Percentiles rank a stretch among this genome's conserved stretches.
phyloP scores from a whole-genome alignment of 2,113 vertebrate genomes.

The Cavia porcellus region DNA sequence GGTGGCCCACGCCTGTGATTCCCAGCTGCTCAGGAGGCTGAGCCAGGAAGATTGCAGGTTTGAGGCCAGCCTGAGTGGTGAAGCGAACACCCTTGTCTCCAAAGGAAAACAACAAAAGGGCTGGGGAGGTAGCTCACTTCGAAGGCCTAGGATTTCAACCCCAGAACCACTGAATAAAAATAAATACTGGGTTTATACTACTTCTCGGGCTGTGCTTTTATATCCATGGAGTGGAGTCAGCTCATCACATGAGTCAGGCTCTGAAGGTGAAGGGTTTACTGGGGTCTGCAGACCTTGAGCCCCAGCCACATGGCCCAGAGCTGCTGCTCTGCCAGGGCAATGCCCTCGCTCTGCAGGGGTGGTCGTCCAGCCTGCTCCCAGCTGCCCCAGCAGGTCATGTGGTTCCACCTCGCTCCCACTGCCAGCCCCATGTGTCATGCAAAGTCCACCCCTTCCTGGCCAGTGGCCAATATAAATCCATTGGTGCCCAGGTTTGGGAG shows the following conservation, averaged over 20 bases:
- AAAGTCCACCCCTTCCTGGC: background rate
- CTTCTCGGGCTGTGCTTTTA: fast-evolving
- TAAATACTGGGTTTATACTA: background rate
- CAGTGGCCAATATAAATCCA: background rate
- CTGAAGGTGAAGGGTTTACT: background rate
- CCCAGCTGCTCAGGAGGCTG: background rate
- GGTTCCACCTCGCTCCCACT: background rate
- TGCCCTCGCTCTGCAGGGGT: background rate
- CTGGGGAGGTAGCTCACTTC: background rate
- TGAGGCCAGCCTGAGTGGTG: background rate
- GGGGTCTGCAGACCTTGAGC: background rate
- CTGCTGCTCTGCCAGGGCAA: background rate
- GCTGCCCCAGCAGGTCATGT: fast-evolving
- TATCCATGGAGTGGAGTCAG: background rate
- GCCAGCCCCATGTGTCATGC: background rate
- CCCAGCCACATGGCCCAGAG: background rate
- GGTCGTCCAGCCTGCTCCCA: background rate
- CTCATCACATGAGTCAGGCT: background rate
- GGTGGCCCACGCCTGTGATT: background rate
- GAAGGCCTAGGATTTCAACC: background rate
- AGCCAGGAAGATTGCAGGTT: background rate
- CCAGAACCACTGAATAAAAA: background rate
- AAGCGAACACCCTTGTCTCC: background rate
- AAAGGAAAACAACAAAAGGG: background rate
- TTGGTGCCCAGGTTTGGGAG: no score